phyloP scores from a whole-genome alignment of 2,113 vertebrate genomes.

The Dicentrarchus labrax region DNA sequence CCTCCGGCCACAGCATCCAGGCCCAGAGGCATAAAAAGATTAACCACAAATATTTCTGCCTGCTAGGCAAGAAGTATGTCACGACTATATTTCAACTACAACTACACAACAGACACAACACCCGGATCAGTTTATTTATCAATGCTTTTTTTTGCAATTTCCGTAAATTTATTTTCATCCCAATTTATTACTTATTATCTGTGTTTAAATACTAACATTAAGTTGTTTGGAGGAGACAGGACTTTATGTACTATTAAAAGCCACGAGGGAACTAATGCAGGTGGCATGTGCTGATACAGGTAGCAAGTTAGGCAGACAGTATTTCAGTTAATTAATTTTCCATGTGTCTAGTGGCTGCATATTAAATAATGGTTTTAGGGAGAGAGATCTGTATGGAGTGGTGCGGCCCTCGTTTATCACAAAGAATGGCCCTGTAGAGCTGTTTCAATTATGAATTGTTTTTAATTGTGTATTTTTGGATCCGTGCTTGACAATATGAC shows the following conservation, averaged over 20 bases:
- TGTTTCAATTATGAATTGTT: neutral
- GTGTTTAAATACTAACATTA: neutral
- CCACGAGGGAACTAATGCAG: neutral
- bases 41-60: neutral
- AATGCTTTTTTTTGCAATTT: neutral
- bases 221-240: neutral
- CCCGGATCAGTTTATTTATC: too few species aligned
- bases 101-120: too few species aligned
- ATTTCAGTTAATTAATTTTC: conserved; percentile 3
- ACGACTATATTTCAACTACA: neutral
- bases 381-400: too few species aligned
- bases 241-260: neutral
- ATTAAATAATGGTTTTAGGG: neutral
- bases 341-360: neutral
- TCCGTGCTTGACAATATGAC: neutral
- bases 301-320: neutral
- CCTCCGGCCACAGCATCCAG: too few species aligned
- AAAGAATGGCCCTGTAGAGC: neutral
- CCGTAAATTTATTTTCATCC: neutral
- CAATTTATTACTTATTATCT: neutral
- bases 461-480: neutral
- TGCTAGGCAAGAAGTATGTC: neutral
- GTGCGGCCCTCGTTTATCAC: neutral
- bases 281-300: neutral
- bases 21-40: neutral